A percentile compares a stretch with the other conserved stretches of the same genome.
These are phyloP conservation scores for Hemitrygon akajei DNA, from an alignment of 2,797 vertebrate species.

Conservation along the genomic window DNA sequence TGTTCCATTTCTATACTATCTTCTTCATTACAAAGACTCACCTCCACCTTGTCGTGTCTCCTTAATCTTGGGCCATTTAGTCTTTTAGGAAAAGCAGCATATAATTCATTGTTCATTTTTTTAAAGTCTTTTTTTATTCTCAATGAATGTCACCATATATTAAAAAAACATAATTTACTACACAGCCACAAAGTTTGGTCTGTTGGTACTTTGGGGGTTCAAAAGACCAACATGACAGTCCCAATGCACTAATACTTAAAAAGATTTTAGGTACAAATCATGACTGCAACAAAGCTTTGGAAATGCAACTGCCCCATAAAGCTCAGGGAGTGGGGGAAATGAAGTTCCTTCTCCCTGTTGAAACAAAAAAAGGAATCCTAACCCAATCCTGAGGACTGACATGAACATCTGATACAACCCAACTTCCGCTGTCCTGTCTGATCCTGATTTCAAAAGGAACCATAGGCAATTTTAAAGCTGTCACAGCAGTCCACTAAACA, in stretches of 20 bases:
- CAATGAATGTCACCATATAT: conserved; percentile 38
- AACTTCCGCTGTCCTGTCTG: fast-evolving
- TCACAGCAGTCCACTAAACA: neutral
- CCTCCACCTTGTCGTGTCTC: too few relatives aligned
- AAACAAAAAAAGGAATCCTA: neutral
- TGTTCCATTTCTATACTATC: too few relatives aligned
- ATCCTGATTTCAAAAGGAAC: neutral
- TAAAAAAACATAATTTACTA: conserved; percentile 36
- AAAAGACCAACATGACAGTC: neutral
- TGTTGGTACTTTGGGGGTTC: conserved; percentile 14
- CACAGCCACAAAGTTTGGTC: conserved; percentile 31
- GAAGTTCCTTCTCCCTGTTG: neutral
- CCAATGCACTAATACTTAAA: conserved; percentile 26
- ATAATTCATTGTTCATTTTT: too few relatives aligned
- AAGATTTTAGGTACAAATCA: conserved; percentile 28
- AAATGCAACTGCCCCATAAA: conserved; percentile 10
- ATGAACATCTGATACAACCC: neutral
- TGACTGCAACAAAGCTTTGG: conserved; percentile 1
- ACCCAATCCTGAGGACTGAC: neutral
- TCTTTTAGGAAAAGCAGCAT: too few relatives aligned
- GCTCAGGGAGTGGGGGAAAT: neutral
- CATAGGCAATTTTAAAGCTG: too few relatives aligned
- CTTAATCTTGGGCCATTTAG: too few relatives aligned
- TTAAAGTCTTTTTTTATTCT: conserved; percentile 33
- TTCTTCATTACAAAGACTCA: too few relatives aligned